Conservation (phyloP, 2,113 vertebrate species). For the Callipepla californica region DNA sequence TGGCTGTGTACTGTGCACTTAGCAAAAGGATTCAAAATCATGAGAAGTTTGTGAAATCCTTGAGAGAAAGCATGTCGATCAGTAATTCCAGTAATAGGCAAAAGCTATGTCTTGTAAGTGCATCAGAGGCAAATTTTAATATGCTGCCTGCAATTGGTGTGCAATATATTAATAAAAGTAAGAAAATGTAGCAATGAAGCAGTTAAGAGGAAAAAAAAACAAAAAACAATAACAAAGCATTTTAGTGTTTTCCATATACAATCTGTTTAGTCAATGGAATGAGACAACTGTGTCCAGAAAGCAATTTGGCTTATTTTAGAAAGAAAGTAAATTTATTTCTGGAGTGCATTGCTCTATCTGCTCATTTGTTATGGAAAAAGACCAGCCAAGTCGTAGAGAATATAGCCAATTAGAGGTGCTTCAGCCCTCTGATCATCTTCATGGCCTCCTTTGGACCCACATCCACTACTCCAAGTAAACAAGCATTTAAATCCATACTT, state of each 20-base stretch:
- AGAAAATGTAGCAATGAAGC: background rate
- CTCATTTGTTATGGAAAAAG: background rate
- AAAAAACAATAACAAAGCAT: background rate
- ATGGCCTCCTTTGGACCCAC: too few relatives aligned
- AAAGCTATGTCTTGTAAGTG: background rate
- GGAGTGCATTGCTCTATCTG: background rate
- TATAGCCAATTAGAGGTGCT: too few relatives aligned
- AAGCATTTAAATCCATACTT: background rate
- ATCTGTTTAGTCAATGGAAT: background rate
- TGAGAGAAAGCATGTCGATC: background rate
- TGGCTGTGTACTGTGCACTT: background rate
- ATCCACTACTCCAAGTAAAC: background rate
- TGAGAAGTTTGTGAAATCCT: background rate
- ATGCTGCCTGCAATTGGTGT: background rate
- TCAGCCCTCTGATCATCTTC: too few relatives aligned
- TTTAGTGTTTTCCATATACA: background rate
- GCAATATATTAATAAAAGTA: background rate
- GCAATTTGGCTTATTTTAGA: background rate
- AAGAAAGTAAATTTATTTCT: background rate
- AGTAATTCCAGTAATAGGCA: constrained; percentile 11
- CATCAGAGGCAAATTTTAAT: background rate
- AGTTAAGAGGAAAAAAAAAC: background rate
- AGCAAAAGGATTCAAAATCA: background rate
- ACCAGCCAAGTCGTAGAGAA: background rate
- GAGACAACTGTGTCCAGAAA: background rate